Evolutionary conservation across 2,113 vertebrate genomes (phyloP), one percentile per base, ranked within the genome.

Genomic region (mouse (Mus musculus)): DNA sequence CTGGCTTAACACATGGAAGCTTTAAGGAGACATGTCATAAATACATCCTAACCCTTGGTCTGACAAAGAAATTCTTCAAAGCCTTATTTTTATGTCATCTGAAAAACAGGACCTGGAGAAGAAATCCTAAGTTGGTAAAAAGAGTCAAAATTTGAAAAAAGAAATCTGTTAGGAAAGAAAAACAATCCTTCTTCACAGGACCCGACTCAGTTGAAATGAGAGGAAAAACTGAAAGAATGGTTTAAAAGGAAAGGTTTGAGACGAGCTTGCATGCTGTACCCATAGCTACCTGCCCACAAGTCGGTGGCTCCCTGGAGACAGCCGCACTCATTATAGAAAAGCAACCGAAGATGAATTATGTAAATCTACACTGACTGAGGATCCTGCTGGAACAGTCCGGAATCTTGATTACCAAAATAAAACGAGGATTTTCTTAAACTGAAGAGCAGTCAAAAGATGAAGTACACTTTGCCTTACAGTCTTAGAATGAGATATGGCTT

Each of bases 231-330:
- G 89, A 93, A 81, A 67, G 86, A 54, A 63, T 76, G 89, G 61
- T 84, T 94, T 80, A 82, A 89, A 90, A 93, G 82, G 56, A 85
- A 72, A 76, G 49, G 90, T 84, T 69, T 97, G 97, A 91, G 86
- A 93, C 86, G 93, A 96, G 92, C 46, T 92, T 94, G 93, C 90
- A 76, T 89, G 72, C 93, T 91, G 96, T 96, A 93, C 97, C 95
- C 97, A 96, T 92, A 97, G 95, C 96, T 97, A 96, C 97, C 96
- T 97, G 95, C 96, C 95, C 97, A 96, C 95, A 77, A 69, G 91
- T 84, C 93, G 14, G 86, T 59, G 90, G 90, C 89, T 97, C 95
- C 95, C 94, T 96, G 82, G 94, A 94, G 95, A 97, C 97, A 67
- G 81, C 90, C 73, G 54, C 26, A 63, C 95, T 95, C 96, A 96